A percentile compares a stretch with the other conserved stretches of the same genome.
These are phyloP conservation scores for Antheraea mylitta DNA, from an alignment of 1,140 invertebrate species.

Conservation along the genomic window DNA sequence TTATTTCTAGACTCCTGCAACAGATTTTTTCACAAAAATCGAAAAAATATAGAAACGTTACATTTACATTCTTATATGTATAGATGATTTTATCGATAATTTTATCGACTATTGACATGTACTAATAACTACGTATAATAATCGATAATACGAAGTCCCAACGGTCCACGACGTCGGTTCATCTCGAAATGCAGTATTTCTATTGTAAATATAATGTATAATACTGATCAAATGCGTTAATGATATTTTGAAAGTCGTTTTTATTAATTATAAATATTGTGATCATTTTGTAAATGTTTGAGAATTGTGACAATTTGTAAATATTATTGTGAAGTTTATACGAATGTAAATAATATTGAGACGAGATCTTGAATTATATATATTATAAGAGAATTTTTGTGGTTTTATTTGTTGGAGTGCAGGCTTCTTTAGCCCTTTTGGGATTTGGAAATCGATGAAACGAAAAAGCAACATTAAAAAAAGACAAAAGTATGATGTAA, in stretches of 20 bases:
- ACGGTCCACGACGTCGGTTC: not conserved
- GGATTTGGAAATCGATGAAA: too few relatives aligned
- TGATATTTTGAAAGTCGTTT: slow-evolving; percentile 47
- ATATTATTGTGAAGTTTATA: slow-evolving; percentile 53
- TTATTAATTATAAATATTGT: slow-evolving; percentile 38
- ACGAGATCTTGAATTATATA: slow-evolving; percentile 68
- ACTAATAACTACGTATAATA: too few relatives aligned
- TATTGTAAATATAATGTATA: slow-evolving; percentile 12
- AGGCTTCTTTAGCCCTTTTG: too few relatives aligned
- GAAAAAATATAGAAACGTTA: too few relatives aligned
- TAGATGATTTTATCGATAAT: too few relatives aligned
- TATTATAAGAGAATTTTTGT: slow-evolving; percentile 32
- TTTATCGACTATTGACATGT: too few relatives aligned
- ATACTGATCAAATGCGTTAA: slow-evolving; percentile 33
- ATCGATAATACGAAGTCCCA: not conserved
- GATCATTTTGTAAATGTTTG: slow-evolving; percentile 47
- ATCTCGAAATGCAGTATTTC: slow-evolving; percentile 27
- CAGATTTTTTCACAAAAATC: too few relatives aligned
- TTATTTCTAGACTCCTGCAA: too few relatives aligned
- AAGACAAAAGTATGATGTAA: too few relatives aligned
- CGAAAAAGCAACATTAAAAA: too few relatives aligned
- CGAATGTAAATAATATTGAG: slow-evolving; percentile 59
- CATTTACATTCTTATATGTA: too few relatives aligned
- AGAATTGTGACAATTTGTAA: slow-evolving; percentile 45
- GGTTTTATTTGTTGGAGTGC: not conserved